Conservation (phyloP, 1,140 invertebrate species). For the Habropoda laboriosa region DNA sequence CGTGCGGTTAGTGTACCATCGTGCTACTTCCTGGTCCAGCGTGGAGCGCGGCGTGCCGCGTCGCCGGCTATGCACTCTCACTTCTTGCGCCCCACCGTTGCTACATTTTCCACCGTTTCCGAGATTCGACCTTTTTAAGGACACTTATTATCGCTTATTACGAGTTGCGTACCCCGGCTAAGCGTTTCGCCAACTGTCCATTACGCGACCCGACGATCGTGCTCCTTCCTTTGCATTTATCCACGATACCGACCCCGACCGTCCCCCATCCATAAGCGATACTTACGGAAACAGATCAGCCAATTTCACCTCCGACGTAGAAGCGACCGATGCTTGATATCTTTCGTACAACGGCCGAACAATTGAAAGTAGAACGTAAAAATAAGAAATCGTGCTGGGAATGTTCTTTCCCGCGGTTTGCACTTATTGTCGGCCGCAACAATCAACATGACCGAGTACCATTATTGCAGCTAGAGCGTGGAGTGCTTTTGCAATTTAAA, state of each 20-base stretch:
- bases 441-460: neutral
- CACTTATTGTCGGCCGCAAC: slow-evolving; percentile 15
- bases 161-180: neutral
- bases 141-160: neutral
- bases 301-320: too few relatives aligned
- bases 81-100: slow-evolving; percentile 12
- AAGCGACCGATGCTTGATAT: neutral
- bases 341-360: neutral
- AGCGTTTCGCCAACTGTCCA: neutral
- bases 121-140: neutral
- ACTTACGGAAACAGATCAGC: too few relatives aligned
- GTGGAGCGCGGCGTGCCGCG: neutral
- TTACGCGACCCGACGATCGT: neutral
- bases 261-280: neutral
- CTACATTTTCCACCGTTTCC: neutral
- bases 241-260: neutral
- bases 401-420: slow-evolving; percentile 1
- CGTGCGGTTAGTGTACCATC: slow-evolving; percentile 58
- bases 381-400: slow-evolving; percentile 19
- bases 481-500: slow-evolving; percentile 26
- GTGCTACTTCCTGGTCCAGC: slow-evolving; percentile 57
- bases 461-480: neutral
- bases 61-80: slow-evolving; percentile 21
- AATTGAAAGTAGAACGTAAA: slow-evolving; percentile 27
- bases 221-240: neutral